Evolutionary conservation across 2,797 vertebrate species (phyloP).

Genomic region (Potorous gilbertii): DNA sequence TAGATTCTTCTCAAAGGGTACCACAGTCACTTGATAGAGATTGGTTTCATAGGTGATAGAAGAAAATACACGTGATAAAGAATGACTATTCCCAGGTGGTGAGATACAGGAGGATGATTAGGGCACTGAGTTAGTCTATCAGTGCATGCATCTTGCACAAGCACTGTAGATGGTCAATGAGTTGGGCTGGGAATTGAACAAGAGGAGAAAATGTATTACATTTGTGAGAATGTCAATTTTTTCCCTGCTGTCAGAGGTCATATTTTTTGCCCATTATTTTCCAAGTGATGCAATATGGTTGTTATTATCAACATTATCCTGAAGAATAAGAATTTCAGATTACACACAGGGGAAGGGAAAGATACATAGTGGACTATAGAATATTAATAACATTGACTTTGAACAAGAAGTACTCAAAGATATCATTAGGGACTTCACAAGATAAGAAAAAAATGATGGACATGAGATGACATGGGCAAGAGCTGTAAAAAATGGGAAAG

Average conservation of each 20-base stretch:
- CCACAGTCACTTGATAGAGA: not conserved
- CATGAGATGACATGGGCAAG: not conserved
- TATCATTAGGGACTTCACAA: not conserved
- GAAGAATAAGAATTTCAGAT: not conserved
- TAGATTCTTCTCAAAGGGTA: not conserved
- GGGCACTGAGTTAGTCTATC: not conserved
- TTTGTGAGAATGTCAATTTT: not conserved
- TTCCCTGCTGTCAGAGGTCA: not conserved
- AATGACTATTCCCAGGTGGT: not conserved
- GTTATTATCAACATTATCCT: not conserved
- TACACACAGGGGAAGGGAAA: not conserved
- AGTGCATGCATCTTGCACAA: not conserved
- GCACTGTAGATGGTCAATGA: not conserved
- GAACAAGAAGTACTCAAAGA: not conserved
- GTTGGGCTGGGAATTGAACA: not conserved
- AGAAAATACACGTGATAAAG: not conserved
- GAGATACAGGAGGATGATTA: not conserved
- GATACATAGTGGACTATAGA: not conserved
- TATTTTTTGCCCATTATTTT: not conserved
- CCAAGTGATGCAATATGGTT: not conserved
- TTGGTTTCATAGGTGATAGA: not conserved
- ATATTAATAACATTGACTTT: not conserved
- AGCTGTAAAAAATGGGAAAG: not conserved
- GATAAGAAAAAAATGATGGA: not conserved
- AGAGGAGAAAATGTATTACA: not conserved